Evolutionary conservation across 2,888 invertebrate species (phyloP).

Genomic region (Aleiodes testaceus): DNA sequence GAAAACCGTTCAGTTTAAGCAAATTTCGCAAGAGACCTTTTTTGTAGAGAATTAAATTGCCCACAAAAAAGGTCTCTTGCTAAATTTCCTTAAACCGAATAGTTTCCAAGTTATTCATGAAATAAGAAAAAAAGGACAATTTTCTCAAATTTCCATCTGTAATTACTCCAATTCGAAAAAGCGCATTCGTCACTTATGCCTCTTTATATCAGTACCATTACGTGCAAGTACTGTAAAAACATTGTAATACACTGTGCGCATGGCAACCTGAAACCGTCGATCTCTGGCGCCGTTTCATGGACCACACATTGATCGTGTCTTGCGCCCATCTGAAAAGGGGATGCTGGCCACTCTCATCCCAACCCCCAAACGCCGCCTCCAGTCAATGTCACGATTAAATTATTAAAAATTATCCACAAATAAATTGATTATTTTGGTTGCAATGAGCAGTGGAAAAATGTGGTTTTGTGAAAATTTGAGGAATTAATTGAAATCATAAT

Average conservation of each 20-base stretch:
- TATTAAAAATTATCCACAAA: constrained; percentile 49
- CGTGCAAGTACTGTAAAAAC: constrained; percentile 30
- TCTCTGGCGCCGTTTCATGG: constrained; percentile 54
- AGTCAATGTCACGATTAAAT: constrained; percentile 64
- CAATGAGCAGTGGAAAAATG: constrained; percentile 10
- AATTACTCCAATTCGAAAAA: too few species aligned
- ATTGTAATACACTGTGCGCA: constrained; percentile 52
- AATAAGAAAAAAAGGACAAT: too few species aligned
- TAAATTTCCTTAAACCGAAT: too few species aligned
- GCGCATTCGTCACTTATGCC: neutral
- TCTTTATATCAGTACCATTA: neutral
- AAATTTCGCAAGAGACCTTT: too few species aligned
- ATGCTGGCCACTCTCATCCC: constrained; percentile 58
- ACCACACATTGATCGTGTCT: constrained; percentile 66
- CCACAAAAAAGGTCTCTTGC: too few species aligned
- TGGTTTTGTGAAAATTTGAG: constrained; percentile 54
- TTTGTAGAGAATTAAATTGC: too few species aligned
- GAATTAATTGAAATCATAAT: constrained; percentile 34
- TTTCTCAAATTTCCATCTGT: too few species aligned
- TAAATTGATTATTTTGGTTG: neutral
- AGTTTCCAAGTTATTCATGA: too few species aligned
- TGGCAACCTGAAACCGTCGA: constrained; percentile 53
- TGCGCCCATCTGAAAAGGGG: constrained; percentile 60
- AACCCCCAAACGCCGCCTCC: constrained; percentile 59
- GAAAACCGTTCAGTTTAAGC: too few species aligned